These are phyloP conservation scores for Felis chaus DNA, from an alignment of 2,113 vertebrate genomes.

Conservation along the genomic window DNA sequence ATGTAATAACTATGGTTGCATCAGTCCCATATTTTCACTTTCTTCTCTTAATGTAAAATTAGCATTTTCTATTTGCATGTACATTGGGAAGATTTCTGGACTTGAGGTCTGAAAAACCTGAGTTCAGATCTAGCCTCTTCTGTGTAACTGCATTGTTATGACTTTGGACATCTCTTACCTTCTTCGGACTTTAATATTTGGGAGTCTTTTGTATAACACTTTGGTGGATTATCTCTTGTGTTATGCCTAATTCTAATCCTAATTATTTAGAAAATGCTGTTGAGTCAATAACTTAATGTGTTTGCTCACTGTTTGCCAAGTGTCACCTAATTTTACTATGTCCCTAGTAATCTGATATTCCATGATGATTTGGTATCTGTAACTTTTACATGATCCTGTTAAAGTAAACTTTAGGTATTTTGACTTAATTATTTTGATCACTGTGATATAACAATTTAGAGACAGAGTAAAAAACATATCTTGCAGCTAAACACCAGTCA, in stretches of 20 bases:
- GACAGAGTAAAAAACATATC: not conserved
- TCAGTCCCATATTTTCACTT: not conserved
- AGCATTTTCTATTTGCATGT: not conserved
- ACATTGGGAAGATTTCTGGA: not conserved
- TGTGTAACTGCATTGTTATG: not conserved
- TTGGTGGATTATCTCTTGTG: not conserved
- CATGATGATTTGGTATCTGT: not conserved
- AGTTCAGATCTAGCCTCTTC: not conserved
- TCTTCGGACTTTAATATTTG: not conserved
- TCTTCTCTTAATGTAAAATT: not conserved
- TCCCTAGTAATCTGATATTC: not conserved
- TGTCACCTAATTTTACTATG: not conserved
- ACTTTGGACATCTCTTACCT: not conserved
- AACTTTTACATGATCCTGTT: not conserved
- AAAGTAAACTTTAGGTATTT: not conserved
- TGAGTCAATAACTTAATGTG: not conserved
- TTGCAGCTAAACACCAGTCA: not conserved
- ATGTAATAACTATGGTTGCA: not conserved
- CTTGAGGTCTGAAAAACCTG: not conserved
- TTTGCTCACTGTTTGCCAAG: not conserved
- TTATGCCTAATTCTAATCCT: not conserved
- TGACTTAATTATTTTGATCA: conserved; percentile 24
- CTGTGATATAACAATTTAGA: not conserved
- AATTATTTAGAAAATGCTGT: not conserved
- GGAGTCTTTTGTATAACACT: not conserved